Conservation (phyloP, 2,113 vertebrate genomes). For the Neodontobutis hainanensis region DNA sequence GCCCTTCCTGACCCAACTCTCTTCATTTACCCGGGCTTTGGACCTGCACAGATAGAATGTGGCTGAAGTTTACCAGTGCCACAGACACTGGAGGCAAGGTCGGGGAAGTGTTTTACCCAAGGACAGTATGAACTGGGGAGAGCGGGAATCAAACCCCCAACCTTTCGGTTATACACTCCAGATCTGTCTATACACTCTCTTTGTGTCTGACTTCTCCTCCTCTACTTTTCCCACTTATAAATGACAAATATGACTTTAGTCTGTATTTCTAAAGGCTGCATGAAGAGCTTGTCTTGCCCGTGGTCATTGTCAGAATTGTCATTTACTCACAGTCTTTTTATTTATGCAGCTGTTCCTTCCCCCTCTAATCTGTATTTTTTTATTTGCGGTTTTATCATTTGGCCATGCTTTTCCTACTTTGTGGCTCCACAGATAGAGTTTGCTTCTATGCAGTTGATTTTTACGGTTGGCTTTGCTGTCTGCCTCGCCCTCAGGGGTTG, state of each 20-base stretch:
- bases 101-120: too few relatives aligned
- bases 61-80: too few relatives aligned
- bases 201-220: conserved; percentile 8
- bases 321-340: conserved; percentile 39
- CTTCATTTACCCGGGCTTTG: too few relatives aligned
- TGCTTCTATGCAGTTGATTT: not conserved
- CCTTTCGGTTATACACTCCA: too few relatives aligned
- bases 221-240: conserved; percentile 1
- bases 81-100: too few relatives aligned
- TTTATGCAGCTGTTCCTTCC: conserved; percentile 53
- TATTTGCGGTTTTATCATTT: not conserved
- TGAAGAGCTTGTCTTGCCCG: conserved; percentile 8
- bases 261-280: conserved; percentile 1
- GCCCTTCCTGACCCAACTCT: too few relatives aligned
- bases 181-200: not conserved
- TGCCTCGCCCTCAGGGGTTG: not conserved
- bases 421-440: not conserved
- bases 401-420: not conserved
- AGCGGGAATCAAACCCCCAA: too few relatives aligned
- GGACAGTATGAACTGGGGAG: too few relatives aligned
- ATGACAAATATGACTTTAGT: conserved; percentile 4
- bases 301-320: conserved; percentile 45
- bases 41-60: too few relatives aligned
- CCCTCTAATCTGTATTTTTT: conserved; percentile 21
- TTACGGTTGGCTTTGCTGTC: not conserved